A percentile compares a stretch with the other conserved stretches of the same genome.
Evolutionary conservation across 2,797 vertebrate species (phyloP).

Genomic region (Denticeps clupeoides): DNA sequence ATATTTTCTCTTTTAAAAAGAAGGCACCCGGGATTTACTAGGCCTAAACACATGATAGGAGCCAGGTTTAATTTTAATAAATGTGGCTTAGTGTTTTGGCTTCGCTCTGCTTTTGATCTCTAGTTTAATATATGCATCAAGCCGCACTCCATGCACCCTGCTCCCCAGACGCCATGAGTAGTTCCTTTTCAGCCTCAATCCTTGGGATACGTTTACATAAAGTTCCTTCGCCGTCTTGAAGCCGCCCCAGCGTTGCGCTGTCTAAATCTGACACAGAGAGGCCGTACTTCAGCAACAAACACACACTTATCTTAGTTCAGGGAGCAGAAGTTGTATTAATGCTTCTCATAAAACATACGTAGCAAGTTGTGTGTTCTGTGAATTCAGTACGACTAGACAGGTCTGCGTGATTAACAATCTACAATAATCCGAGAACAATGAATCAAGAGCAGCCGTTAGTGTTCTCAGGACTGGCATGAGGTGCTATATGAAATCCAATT

Average conservation of each 20-base stretch:
- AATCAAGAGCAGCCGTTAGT: too few relatives aligned
- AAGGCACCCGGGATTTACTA: slow-evolving; percentile 48
- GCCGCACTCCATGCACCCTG: slow-evolving; percentile 27
- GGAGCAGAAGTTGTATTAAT: too few relatives aligned
- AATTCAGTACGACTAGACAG: too few relatives aligned
- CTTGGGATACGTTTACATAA: not conserved
- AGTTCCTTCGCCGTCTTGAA: not conserved
- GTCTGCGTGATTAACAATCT: too few relatives aligned
- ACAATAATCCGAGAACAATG: too few relatives aligned
- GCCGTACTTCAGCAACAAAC: too few relatives aligned
- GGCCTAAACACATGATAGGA: slow-evolving; percentile 43
- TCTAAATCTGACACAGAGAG: too few relatives aligned
- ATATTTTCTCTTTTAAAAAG: slow-evolving; percentile 31
- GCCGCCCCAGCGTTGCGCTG: not conserved
- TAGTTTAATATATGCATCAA: slow-evolving; percentile 31
- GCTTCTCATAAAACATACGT: too few relatives aligned
- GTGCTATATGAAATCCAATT: too few relatives aligned
- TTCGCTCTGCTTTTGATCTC: slow-evolving; percentile 41
- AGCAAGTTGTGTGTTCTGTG: too few relatives aligned
- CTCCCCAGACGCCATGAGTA: slow-evolving; percentile 13
- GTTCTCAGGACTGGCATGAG: too few relatives aligned
- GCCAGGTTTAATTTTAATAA: slow-evolving; percentile 55
- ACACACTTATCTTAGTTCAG: too few relatives aligned
- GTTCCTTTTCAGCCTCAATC: not conserved
- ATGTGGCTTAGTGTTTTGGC: slow-evolving; percentile 33